These are phyloP conservation scores for Drosophila koepferae DNA, from an alignment of 2,888 invertebrate species.

Conservation along the genomic window DNA sequence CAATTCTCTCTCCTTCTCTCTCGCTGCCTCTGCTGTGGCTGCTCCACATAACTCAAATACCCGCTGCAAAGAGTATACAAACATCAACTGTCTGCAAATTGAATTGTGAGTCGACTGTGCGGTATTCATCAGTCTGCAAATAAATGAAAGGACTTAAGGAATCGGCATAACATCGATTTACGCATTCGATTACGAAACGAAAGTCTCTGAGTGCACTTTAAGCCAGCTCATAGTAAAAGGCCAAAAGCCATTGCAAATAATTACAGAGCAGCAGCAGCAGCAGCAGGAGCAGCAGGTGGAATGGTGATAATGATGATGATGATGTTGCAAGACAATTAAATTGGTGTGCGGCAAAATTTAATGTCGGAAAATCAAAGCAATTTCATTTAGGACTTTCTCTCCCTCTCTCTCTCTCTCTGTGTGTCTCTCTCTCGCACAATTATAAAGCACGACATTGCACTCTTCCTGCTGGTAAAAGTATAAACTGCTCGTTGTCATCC, in stretches of 20 bases:
- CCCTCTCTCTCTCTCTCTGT: too few species aligned
- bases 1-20: neutral
- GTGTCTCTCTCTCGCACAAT: slow-evolving; percentile 49
- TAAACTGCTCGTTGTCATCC: slow-evolving; percentile 67
- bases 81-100: slow-evolving; percentile 40
- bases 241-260: slow-evolving; percentile 52
- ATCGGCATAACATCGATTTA: slow-evolving; percentile 17
- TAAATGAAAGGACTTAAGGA: slow-evolving; percentile 55
- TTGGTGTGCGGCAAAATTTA: slow-evolving; percentile 59
- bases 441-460: slow-evolving; percentile 59
- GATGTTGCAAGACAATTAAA: slow-evolving; percentile 62
- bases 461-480: slow-evolving; percentile 50
- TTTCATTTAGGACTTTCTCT: slow-evolving; percentile 32
- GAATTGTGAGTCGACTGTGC: slow-evolving; percentile 41
- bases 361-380: slow-evolving; percentile 77
- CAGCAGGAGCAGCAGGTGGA: slow-evolving; percentile 11
- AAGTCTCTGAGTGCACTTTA: slow-evolving; percentile 41
- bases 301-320: slow-evolving; percentile 6
- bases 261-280: slow-evolving; percentile 30
- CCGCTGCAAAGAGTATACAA: neutral
- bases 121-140: slow-evolving; percentile 47
- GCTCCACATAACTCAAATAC: neutral
- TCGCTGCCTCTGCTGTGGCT: too few species aligned
- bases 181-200: slow-evolving; percentile 43
- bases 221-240: slow-evolving; percentile 27